Evolutionary conservation across 2,797 vertebrate genomes (phyloP), one percentile per base, ranked within the genome.

Genomic region (Sebastes kiyomatsui): DNA sequence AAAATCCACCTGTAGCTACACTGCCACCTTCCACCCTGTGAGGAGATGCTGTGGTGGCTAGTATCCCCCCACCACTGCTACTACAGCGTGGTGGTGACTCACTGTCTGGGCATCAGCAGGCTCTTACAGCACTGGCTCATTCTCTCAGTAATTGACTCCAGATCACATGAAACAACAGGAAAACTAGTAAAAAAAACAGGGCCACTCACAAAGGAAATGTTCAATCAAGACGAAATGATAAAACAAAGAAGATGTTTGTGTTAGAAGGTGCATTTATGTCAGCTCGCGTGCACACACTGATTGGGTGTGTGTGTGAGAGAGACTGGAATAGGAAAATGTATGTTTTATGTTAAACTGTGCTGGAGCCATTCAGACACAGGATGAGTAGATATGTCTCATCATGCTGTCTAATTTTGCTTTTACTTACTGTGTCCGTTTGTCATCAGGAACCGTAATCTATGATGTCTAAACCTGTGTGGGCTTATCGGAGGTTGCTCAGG

Each of bases 51-150:
- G 76, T 62, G 75, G 46, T 64, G 76, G 42, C 70, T 62, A 25
- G 61, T 52, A 67, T 69, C 74, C 65, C 60, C 52, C 79, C 69
- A 33, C 49, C 64, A 46, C 79, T 84, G 86, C 87, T 88, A 89
- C 88, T 88, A 87, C 76, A 88, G 70, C 13, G 38, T 65, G 72
- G 91, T 96, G 95, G 91, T 96, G 95, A 96, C 92, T 96, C 95
- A 96, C 91, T 93, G 96, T 95, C 95, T 96, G 92, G 90, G 93
- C 85, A 94, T 95, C 88, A 88, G 87, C 82, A 81, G 80, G 72
- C 77, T 92, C 77, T 85, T 82, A 90, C 82, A 90, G 83, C 77
- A 78, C 65, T 46, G 86, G 79, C 86, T 89, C 75, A 35, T 82
- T 84, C 81, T 54, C 67, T 65, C 81, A 77, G 32, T 95, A 96